These are phyloP conservation scores for Paramormyrops hopkinsi DNA, from an alignment of 2,797 vertebrate genomes.

Conservation along the genomic window DNA sequence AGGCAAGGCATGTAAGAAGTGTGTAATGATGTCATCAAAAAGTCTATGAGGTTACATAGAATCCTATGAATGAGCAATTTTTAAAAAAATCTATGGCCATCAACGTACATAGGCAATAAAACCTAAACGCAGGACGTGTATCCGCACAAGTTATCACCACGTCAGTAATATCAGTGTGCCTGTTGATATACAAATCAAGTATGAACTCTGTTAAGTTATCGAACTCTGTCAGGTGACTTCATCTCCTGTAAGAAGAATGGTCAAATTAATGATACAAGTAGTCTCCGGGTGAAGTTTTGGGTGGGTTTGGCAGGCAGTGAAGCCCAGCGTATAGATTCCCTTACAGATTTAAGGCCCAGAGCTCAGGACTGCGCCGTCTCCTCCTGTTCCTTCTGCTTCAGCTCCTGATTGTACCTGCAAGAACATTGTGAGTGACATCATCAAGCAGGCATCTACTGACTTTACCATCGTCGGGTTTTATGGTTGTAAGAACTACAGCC, in stretches of 20 bases:
- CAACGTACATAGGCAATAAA: background rate
- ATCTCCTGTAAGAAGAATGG: background rate
- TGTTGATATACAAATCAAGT: background rate
- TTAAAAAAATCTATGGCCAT: background rate
- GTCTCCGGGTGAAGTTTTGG: conserved; percentile 6
- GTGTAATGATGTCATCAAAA: background rate
- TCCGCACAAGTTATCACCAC: background rate
- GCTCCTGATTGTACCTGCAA: conserved; percentile 69
- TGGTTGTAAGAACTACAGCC: background rate
- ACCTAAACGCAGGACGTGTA: background rate
- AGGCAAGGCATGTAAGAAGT: background rate
- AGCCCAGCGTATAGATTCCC: conserved; percentile 27
- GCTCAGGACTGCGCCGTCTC: conserved; percentile 49
- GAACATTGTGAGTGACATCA: background rate
- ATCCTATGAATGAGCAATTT: background rate
- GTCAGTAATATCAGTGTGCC: background rate
- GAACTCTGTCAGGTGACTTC: background rate
- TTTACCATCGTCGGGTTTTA: background rate
- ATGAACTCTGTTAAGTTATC: background rate
- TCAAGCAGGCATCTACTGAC: background rate
- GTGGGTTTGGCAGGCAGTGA: background rate
- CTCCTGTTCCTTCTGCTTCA: conserved; percentile 57
- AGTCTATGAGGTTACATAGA: background rate
- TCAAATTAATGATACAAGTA: background rate
- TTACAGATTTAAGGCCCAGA: conserved; percentile 31